A percentile compares a stretch with the other conserved stretches of the same genome.
These are phyloP conservation scores for Adelognathus sp. DNA, from an alignment of 2,888 invertebrate species.

Conservation along the genomic window DNA sequence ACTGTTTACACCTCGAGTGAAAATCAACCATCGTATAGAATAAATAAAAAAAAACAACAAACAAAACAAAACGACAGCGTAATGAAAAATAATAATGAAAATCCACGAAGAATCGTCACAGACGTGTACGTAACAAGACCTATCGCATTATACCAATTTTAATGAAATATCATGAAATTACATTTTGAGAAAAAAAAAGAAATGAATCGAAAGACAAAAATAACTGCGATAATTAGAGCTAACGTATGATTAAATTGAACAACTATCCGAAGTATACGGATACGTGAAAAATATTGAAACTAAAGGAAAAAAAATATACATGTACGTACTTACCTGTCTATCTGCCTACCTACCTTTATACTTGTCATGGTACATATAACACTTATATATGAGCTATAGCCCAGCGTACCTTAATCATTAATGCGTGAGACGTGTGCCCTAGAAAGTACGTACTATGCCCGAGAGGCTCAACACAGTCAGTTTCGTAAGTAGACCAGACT, in stretches of 20 bases:
- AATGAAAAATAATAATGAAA: too few species aligned
- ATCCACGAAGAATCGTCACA: slow-evolving; percentile 74
- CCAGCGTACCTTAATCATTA: slow-evolving; percentile 78
- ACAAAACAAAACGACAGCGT: too few species aligned
- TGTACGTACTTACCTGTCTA: slow-evolving; percentile 75
- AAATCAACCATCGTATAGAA: not conserved
- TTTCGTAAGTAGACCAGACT: slow-evolving; percentile 80
- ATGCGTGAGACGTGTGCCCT: slow-evolving; percentile 80
- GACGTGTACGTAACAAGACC: slow-evolving; percentile 75
- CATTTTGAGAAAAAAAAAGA: slow-evolving; percentile 15
- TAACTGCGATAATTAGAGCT: slow-evolving; percentile 76
- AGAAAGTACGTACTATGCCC: slow-evolving; percentile 80
- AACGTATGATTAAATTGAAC: slow-evolving; percentile 70
- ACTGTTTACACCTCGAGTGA: not conserved
- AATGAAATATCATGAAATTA: slow-evolving; percentile 2
- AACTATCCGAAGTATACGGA: slow-evolving; percentile 75
- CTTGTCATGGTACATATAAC: slow-evolving; percentile 76
- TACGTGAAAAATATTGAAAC: slow-evolving; percentile 78
- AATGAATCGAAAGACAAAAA: slow-evolving; percentile 32
- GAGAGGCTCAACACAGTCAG: slow-evolving; percentile 79
- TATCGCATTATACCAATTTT: slow-evolving; percentile 74
- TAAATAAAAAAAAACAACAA: not conserved
- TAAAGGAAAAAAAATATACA: slow-evolving; percentile 71
- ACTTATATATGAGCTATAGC: slow-evolving; percentile 79
- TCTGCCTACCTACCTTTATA: slow-evolving; percentile 68